phyloP scores from a whole-genome alignment of 2,113 vertebrate genomes.

The Microcebus lehilahytsara region DNA sequence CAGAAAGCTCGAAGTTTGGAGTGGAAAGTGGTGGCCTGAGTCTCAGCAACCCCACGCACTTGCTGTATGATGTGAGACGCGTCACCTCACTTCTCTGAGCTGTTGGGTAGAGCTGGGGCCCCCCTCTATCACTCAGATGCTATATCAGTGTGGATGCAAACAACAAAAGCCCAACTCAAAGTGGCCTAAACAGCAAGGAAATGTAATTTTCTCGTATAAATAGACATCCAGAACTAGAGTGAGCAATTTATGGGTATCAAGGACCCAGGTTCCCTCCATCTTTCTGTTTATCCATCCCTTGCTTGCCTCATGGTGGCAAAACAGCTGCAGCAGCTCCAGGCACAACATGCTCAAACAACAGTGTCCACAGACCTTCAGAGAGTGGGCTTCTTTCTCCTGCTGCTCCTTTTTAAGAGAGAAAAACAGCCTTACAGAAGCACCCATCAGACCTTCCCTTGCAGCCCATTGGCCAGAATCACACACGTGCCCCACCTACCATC shows the following conservation, averaged over 20 bases:
- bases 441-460: not conserved
- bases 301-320: not conserved
- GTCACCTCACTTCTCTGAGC: not conserved
- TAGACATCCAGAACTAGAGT: not conserved
- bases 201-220: not conserved
- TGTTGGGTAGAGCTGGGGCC: not conserved
- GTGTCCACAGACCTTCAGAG: not conserved
- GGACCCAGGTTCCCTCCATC: not conserved
- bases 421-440: not conserved
- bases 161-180: not conserved
- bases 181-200: not conserved
- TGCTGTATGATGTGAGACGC: not conserved
- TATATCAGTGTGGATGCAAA: not conserved
- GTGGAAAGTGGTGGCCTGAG: not conserved
- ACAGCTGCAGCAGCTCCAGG: not conserved
- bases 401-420: not conserved
- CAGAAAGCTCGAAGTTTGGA: not conserved
- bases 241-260: not conserved
- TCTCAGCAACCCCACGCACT: too few relatives aligned
- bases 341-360: not conserved
- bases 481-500: too few relatives aligned
- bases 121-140: not conserved
- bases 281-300: not conserved
- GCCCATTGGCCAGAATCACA: not conserved
- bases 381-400: not conserved